Evolutionary conservation across 2,888 invertebrate genomes (phyloP), one percentile per base, ranked within the genome.

Genomic region (Heliothis peltigera): DNA sequence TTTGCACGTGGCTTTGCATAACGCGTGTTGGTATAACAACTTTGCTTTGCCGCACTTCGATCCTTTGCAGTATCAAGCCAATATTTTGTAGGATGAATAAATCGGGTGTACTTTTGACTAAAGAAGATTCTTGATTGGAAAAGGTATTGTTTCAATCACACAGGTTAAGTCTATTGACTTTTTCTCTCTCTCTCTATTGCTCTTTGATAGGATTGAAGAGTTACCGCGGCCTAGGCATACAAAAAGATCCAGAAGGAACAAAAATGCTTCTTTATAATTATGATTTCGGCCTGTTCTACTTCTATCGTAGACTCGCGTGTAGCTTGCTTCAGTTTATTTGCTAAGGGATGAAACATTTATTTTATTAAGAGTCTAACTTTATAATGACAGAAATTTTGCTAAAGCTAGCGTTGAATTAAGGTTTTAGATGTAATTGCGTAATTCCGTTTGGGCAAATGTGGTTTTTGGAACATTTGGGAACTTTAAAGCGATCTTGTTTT

Each of bases 391-490:
- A 43, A 12, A 63, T 35, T 63, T 19, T n/a, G 6, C 4, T 51
- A 44, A n/a, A 25, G 43, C 22, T 10, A 25, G 22, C n/a, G 32
- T 51, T 10, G 10, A 51, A 32, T 35, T 17, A 17, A 7, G 51
- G 43, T 49, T 44, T 63, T 44, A 47, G 15, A 39, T 39, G 3
- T 47, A 28, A 60, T 47, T 61, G 17, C 61, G 43, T 48, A 61
- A 48, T 61, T 43, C 19, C 12, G 17, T 52, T 51, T 47, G 15
- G 44, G 6, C 8, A 39, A 62, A 62, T 52, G 7, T 42, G 10
- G 19, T 21, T 52, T 46, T 39, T n/a, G 46, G 19, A 59, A n/a
- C 46, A 35, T 59, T 60, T 61, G 46, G 19, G 46, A 28, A 61
- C 35, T 61, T 61, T 47, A 17, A 25, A 39, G 22, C 35, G 19